Percentiles rank a stretch among this genome's conserved stretches.
Conservation (phyloP, 2,888 invertebrate genomes). For the Tipula vernalis region DNA sequence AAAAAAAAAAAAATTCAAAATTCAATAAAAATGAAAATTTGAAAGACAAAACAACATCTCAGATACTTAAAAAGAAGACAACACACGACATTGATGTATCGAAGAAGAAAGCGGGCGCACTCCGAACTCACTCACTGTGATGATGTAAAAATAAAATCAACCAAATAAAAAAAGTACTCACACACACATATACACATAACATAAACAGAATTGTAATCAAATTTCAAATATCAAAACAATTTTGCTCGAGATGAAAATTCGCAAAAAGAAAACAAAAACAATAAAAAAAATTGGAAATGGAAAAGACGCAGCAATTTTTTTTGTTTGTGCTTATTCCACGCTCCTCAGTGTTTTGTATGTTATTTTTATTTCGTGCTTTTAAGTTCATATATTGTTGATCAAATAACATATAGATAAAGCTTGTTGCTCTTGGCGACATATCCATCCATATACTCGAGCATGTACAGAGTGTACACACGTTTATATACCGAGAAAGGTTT, state of each 20-base stretch:
- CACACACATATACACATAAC: neutral
- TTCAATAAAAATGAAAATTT: neutral
- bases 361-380: neutral
- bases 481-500: neutral
- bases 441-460: neutral
- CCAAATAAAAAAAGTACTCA: neutral
- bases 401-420: neutral
- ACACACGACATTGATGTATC: neutral
- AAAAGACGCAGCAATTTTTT: neutral
- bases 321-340: neutral
- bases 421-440: neutral
- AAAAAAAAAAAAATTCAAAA: neutral
- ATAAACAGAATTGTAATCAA: slow-evolving; percentile 4
- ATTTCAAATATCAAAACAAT: neutral
- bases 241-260: neutral
- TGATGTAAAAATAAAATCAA: neutral
- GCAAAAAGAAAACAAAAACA: neutral
- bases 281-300: neutral
- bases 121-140: neutral
- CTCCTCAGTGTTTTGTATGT: neutral
- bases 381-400: neutral
- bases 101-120: neutral
- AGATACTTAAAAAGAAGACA: neutral
- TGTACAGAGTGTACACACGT: neutral
- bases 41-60: too few relatives aligned